Conservation (phyloP, 2,888 invertebrate genomes). For the Sialis lutaria region DNA sequence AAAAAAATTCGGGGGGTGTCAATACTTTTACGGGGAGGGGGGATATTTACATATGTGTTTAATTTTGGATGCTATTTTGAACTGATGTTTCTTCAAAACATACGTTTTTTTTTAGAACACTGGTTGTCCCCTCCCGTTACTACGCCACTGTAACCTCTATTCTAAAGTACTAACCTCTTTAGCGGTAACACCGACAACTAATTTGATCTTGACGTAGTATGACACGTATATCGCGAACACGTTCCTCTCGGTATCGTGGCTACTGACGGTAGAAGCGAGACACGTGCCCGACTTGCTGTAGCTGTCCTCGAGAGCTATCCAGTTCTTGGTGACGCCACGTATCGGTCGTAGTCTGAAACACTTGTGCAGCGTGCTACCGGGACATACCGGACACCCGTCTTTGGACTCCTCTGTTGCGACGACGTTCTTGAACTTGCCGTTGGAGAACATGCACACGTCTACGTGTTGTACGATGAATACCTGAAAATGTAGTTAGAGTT, state of each 20-base stretch:
- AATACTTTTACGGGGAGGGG: no score
- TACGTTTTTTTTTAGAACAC: no score
- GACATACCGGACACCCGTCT: slow-evolving; percentile 44
- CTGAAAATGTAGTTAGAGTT: slow-evolving; percentile 26
- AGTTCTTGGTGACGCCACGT: slow-evolving; percentile 69
- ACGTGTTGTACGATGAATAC: slow-evolving; percentile 76
- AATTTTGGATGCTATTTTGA: no score
- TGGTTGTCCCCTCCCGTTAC: no score
- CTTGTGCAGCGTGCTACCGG: slow-evolving; percentile 43
- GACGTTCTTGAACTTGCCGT: slow-evolving; percentile 87
- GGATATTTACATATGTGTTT: no score
- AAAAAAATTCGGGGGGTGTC: no score
- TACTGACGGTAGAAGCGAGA: slow-evolving; percentile 36
- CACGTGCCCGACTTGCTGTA: slow-evolving; percentile 47
- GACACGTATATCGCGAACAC: slow-evolving; percentile 84
- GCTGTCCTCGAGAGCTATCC: slow-evolving; percentile 80
- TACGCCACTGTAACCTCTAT: no score
- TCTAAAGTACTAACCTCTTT: slow-evolving; percentile 49
- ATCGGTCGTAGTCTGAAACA: slow-evolving; percentile 48
- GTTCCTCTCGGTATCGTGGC: slow-evolving; percentile 56
- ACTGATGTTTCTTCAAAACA: no score
- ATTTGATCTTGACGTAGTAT: slow-evolving; percentile 77
- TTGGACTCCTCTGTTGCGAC: slow-evolving; percentile 50
- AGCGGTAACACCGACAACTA: slow-evolving; percentile 64
- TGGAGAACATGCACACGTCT: slow-evolving; percentile 89